These are phyloP conservation scores for Drosophila grimshawi DNA, from an alignment of 1,140 invertebrate genomes.

Conservation along the genomic window DNA sequence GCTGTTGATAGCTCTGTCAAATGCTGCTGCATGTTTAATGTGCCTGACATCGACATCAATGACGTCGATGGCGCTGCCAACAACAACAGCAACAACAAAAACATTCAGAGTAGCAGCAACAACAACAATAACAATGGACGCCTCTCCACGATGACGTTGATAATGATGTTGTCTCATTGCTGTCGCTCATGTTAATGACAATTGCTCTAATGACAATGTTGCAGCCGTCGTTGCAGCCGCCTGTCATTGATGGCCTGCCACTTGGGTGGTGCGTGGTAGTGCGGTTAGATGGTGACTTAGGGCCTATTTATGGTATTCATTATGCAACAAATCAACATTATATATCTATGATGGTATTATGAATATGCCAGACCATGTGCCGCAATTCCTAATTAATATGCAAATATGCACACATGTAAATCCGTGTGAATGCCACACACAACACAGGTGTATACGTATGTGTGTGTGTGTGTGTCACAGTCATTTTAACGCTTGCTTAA, in stretches of 20 bases:
- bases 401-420: conserved; percentile 72
- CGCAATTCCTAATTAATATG: conserved; percentile 79
- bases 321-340: conserved; percentile 80
- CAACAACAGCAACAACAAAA: conserved; percentile 12
- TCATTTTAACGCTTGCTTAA: conserved; percentile 52
- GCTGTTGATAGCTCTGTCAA: conserved; percentile 81
- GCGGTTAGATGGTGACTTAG: conserved; percentile 35
- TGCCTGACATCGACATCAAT: conserved; percentile 70
- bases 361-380: conserved; percentile 68
- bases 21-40: conserved; percentile 82
- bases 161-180: conserved; percentile 82
- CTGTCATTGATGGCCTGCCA: conserved; percentile 20
- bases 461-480: conserved; percentile 9
- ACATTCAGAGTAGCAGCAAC: conserved; percentile 6
- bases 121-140: conserved; percentile 45
- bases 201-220: conserved; percentile 82
- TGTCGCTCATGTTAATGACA: conserved; percentile 80
- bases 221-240: conserved; percentile 39
- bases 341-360: conserved; percentile 76
- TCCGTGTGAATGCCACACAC: conserved; percentile 36
- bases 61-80: conserved; percentile 41
- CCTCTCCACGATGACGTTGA: conserved; percentile 57
- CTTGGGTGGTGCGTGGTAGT: conserved; percentile 1
- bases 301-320: conserved; percentile 78
- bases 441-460: background rate